Conservation (phyloP, 2,797 vertebrate species). For the Poeciliopsis presidionis region DNA sequence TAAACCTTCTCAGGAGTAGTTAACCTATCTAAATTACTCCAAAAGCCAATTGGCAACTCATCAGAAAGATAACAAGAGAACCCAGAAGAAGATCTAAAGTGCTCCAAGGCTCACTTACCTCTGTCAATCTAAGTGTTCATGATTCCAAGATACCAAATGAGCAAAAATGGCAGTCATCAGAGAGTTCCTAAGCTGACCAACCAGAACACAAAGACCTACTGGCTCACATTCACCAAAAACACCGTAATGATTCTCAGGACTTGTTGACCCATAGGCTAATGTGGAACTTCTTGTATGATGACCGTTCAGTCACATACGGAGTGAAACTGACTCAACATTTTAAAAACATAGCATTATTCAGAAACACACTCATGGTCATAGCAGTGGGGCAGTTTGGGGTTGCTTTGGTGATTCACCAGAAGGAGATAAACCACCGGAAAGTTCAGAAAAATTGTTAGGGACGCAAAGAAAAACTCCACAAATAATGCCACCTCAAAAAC, state of each 20-base stretch:
- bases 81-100: neutral
- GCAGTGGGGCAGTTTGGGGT: neutral
- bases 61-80: neutral
- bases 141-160: neutral
- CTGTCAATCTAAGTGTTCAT: neutral
- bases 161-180: neutral
- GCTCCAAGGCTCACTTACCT: neutral
- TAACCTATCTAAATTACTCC: neutral
- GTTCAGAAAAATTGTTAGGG: no score
- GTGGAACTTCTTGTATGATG: neutral
- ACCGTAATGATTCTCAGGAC: neutral
- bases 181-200: neutral
- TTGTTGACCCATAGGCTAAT: neutral
- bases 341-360: neutral
- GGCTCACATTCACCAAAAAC: neutral
- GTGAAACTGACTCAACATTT: neutral
- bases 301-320: neutral
- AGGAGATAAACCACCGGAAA: no score
- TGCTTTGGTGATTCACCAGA: neutral
- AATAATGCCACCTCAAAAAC: no score
- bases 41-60: neutral
- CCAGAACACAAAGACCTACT: neutral
- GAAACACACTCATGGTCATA: neutral
- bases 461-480: no score
- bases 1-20: neutral